Evolutionary conservation across 2,888 invertebrate species (phyloP).

Genomic region (Maniola hyperantus): DNA sequence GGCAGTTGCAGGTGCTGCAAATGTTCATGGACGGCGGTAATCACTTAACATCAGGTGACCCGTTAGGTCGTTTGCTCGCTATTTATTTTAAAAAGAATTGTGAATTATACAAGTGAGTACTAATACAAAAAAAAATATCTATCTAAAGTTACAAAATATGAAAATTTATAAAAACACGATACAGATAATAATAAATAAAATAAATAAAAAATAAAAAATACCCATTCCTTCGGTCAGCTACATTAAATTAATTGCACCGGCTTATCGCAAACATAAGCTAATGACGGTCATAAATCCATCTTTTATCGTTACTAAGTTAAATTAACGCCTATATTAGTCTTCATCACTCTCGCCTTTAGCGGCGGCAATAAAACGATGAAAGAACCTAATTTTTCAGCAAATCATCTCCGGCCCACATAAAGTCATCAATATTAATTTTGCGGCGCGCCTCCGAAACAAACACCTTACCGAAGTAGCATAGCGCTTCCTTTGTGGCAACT

Average conservation of each 20-base stretch:
- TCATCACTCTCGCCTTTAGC: constrained; percentile 71
- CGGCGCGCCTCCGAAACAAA: constrained; percentile 79
- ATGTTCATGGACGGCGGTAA: no score
- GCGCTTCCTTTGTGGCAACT: constrained; percentile 73
- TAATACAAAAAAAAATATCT: no score
- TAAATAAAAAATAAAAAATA: no score
- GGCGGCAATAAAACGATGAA: constrained; percentile 79
- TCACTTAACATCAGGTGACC: no score
- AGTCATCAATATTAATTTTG: constrained; percentile 82
- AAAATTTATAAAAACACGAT: no score
- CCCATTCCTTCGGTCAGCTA: neutral
- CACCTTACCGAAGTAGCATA: constrained; percentile 71
- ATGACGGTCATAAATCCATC: constrained; percentile 57
- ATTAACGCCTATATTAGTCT: constrained; percentile 80
- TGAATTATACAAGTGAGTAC: no score
- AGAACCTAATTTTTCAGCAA: constrained; percentile 81
- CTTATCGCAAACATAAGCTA: constrained; percentile 39
- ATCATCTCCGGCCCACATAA: constrained; percentile 79
- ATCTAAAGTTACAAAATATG: no score
- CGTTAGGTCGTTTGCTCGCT: no score
- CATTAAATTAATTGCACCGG: constrained; percentile 10
- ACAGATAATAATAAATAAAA: no score
- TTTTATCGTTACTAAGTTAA: constrained; percentile 70
- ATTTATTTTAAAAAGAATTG: no score
- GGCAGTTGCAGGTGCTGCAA: no score